Evolutionary conservation across 2,113 vertebrate genomes (phyloP), one percentile per base, ranked within the genome.

Genomic region (Ailurus styani): DNA sequence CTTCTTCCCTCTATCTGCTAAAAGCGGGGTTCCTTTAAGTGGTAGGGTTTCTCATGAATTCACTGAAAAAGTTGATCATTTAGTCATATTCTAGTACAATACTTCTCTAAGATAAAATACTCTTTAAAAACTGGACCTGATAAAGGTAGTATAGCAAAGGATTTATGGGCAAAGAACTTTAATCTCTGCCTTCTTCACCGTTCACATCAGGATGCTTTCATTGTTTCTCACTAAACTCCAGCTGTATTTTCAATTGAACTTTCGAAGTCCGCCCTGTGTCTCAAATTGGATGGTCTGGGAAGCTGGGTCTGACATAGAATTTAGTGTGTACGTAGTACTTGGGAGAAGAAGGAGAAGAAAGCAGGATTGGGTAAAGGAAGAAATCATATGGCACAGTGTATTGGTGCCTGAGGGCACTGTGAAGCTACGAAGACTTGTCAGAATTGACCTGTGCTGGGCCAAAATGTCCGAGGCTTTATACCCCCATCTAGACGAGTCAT

Each of bases 211-310:
- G 15, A 31, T 11, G 52, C 15, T 77, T 47, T 29, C 29, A 25
- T 45, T 27, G 50, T 66, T 75, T 34, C 12, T 77, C 27, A 68
- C 47, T 95, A 68, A 73, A 96, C 55, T 88, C 50, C 12, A 84
- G 42, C 31, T 75, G 7, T 21, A 27, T 95, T 88, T 90, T 88
- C 55, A 62, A 1, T 2, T 85, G n/a, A 42, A 29, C 31, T 25
- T 37, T 81, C 20, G 31, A 64, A 85, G 42, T 31, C 57, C 75
- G 40, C n/a, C 7, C 2, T 37, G 34, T 40, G 2, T 50, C 57
- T 90, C 70, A 21, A 2, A 9, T 3, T 45, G 17, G 18, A 27
- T 4, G 85, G 37, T 95, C 78, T 40, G 5, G 37, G 34, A 81
- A 50, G 42, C 75, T 87, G 25, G 70, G 47, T 64, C 42, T 55